Evolutionary conservation across 1,140 invertebrate genomes (phyloP), one percentile per base, ranked within the genome.

Genomic region (Trachelipus rathkii): DNA sequence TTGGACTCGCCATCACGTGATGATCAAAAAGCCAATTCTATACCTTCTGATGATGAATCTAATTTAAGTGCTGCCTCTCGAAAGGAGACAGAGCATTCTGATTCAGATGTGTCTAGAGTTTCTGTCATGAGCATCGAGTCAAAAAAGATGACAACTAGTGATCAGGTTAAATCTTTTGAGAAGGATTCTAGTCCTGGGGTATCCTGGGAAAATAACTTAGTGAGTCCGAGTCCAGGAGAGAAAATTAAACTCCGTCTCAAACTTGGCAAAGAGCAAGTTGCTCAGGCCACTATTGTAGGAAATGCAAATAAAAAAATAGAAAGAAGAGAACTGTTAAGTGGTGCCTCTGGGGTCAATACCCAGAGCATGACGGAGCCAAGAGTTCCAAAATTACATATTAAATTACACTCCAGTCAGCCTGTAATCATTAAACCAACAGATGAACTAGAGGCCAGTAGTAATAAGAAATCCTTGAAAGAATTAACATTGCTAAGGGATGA

Each of bases 371-470:
- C 90, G 76, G 93, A 94, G 82, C 90, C 91, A 0, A 87, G 93
- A 76, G 93, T 96, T 21, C 94, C 94, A 24, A 94, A 94, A 2
- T 86, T 96, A 82, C 94, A 95, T 83, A 95, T 96, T 82, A 94
- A 93, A 72, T 85, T 96, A 44, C 71, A 77, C 15, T 79, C 80
- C 11, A 77, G 74, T 50, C 77, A 78, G 43, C 76, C 80, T 46
- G 77, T 77, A n/a, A 81, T 81, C 50, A 77, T 81, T n/a, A 81
- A 81, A 68, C 75, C 78, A 24, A 21, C 74, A 5, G 79, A 75
- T n/a, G 79, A 78, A 53, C 72, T 66, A 45, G 80, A 81, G 33
- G 50, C 50, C 50, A 70, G 69, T 68, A 70, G 69, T 33, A 71
- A 72, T 44, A 78, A 77, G 45, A 75, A 50, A 46, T 73, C 44